Percentiles rank a stretch among this genome's conserved stretches.
These are phyloP conservation scores for Pseudomyrmex gracilis DNA, from an alignment of 1,140 invertebrate species.

Conservation along the genomic window DNA sequence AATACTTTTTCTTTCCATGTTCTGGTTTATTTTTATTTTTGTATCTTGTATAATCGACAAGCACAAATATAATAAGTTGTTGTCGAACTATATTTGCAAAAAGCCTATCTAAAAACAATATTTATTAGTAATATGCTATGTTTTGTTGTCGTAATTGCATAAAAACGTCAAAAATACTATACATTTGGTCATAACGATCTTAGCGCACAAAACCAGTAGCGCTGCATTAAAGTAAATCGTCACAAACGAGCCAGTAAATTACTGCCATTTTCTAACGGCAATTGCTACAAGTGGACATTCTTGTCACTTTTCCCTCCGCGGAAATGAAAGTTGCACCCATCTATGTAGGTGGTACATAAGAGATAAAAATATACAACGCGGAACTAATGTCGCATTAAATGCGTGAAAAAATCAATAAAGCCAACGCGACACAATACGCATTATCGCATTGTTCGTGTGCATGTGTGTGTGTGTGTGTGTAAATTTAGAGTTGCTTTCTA, in stretches of 20 bases:
- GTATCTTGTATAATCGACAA: no score
- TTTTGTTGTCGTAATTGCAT: background rate
- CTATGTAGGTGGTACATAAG: background rate
- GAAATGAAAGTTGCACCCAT: slow-evolving; percentile 67
- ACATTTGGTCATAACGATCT: background rate
- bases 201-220: slow-evolving; percentile 17
- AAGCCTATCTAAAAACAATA: background rate
- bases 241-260: slow-evolving; percentile 42
- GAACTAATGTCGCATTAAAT: background rate
- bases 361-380: background rate
- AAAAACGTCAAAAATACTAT: background rate
- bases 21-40: no score
- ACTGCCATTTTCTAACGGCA: slow-evolving; percentile 46
- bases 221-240: slow-evolving; percentile 3
- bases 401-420: background rate
- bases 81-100: background rate
- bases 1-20: no score
- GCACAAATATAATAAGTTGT: background rate
- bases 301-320: slow-evolving; percentile 41
- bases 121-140: background rate
- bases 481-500: no score
- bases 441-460: no score
- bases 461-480: no score
- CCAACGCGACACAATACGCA: background rate
- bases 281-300: slow-evolving; percentile 44